Evolutionary conservation across 2,797 vertebrate species (phyloP), one percentile per base, ranked within the genome.

Genomic region (Tragopan temminckii): DNA sequence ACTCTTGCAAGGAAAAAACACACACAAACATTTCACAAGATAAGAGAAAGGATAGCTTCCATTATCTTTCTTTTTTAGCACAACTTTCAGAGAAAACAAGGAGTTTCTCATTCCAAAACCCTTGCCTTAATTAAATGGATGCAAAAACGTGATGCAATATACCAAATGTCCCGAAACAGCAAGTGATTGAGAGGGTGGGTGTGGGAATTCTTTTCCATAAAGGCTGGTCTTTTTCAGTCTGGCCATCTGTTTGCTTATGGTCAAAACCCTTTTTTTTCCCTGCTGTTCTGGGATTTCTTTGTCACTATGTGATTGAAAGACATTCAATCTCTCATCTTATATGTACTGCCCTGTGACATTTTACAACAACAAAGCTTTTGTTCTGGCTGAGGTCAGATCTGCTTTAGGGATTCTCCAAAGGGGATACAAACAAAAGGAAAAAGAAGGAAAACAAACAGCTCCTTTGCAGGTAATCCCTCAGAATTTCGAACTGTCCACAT

Each of bases 381-480:
- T 98, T 96, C 94, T 92, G 91, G 90, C 93, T 96, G 95, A 95
- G 81, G 95, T 94, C 97, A 96, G 95, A 97, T 96, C 95, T 96
- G 95, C 95, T 95, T 91, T 67, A 93, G 88, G 89, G 95, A 95
- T 75, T 93, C 89, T 90, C 88, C 64, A 50, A 79, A 83, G 90
- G 90, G 89, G 96, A 72, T 89, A 93, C 94, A 95, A 93, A 92
- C 94, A 96, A 97, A 97, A 95, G 96, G 89, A 97, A 97, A 96
- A 97, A 97, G 94, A 97, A 97, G 97, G 97, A 97, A 97, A 98
- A 98, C 98, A 98, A 98, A 97, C 97, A 97, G 96, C 96, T 97
- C 97, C 78, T 75, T 92, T 85, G 81, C 68, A 71, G 57, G 91
- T 71, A 71, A 75, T 64, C 76, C 64, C 36, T 25, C 75, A 77